phyloP scores from a whole-genome alignment of 2,888 invertebrate species.

The Abscondita cerata region DNA sequence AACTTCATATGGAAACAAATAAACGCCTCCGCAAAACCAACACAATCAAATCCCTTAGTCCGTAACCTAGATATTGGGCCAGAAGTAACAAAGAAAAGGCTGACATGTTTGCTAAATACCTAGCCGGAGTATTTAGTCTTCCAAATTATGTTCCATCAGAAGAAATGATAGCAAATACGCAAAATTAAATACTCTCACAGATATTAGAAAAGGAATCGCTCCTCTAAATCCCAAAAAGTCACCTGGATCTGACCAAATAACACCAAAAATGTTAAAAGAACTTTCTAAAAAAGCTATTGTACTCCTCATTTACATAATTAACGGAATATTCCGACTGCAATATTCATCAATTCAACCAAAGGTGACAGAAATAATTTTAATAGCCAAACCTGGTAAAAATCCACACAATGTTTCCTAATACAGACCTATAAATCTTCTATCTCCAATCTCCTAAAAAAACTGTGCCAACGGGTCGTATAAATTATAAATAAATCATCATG shows the following conservation, averaged over 20 bases:
- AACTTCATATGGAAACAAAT: background rate
- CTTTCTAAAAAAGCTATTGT: background rate
- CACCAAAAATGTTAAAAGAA: conserved; percentile 5
- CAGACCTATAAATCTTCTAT: conserved; percentile 1
- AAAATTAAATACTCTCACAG: no score
- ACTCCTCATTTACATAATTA: conserved; percentile 3
- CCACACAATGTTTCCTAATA: background rate
- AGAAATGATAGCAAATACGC: no score
- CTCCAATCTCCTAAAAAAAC: background rate
- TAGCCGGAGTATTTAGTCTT: no score
- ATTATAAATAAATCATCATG: no score
- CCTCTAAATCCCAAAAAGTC: background rate
- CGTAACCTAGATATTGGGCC: background rate
- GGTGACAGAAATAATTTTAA: conserved; percentile 11
- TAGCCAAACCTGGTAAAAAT: background rate
- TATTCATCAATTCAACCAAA: background rate
- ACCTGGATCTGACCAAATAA: background rate
- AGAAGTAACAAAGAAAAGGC: conserved; percentile 7
- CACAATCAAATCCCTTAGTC: background rate
- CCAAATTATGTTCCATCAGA: background rate
- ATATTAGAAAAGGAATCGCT: background rate
- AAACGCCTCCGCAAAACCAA: conserved; percentile 6
- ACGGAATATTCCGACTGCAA: background rate
- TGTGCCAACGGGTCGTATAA: no score
- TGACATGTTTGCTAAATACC: no score